Base-by-base conservation (phyloP, 1,140 invertebrate genomes). In the Pseudachorutes palmiensis region DNA sequence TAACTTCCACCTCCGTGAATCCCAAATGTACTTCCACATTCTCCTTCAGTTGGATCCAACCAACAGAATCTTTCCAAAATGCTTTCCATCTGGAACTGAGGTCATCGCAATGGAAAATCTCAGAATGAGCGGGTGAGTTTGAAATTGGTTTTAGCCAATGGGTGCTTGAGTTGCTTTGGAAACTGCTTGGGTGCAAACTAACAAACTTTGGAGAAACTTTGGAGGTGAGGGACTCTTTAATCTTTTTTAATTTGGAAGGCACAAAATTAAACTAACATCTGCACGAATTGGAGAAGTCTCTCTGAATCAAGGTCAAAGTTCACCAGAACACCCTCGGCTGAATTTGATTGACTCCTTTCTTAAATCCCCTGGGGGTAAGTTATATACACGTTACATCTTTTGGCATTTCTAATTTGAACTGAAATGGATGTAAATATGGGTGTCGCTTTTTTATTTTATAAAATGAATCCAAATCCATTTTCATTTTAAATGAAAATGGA, bases 31-130 rank as follows among this genome's bases (percentile, higher is more conserved):
- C 28, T 30, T 32, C 1, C 28, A 41, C 22, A 45, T 69, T 5
- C 31, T 69, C 2, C 62, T 63, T 1, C 2, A 12, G n/a, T 51
- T 64, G 2, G 24, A 24, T 2, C 2, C 26, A 26, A 41, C 29
- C 26, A 1, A 32, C 14, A 31, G 33, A 36, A 29, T 36, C 36
- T 12, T 49, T n/a, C 30, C 67, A 57, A 41, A 69, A 64, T 22
- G 1, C 19, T 28, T 69, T 32, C 1, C 57, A 59, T 61, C 22
- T 19, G 2, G 12, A 12, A 31, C 1, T 1, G 67, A 68, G 30
- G 64, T 58, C 22, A 45, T 68, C 5, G 67, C 67, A 28, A 58
- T 68, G 62, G 67, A 68, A 60, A 36, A 68, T 49, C 36, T 68
- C 1, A 58, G 36, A 31, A 2, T 22, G 5, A 19, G n/a, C 29